Conservation (phyloP, 1,140 invertebrate genomes). For the Pogonomyrmex barbatus region DNA sequence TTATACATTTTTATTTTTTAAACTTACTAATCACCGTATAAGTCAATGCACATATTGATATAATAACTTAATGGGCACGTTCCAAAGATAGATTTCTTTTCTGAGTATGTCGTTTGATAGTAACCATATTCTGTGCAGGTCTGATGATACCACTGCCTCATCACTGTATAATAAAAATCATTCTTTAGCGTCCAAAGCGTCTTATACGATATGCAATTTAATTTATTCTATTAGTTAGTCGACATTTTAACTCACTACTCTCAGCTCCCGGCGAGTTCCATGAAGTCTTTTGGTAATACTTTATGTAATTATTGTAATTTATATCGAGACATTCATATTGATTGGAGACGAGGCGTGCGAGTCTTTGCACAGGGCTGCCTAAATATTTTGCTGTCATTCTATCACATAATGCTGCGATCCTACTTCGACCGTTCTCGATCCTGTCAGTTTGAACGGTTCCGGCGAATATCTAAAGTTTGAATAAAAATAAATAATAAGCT, state of each 20-base stretch:
- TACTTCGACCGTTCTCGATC: constrained; percentile 86
- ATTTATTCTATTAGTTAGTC: constrained; percentile 26
- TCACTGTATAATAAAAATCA: constrained; percentile 81
- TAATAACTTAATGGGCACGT: constrained; percentile 88
- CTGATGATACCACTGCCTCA: constrained; percentile 92
- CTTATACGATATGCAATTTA: neutral
- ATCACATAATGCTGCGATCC: constrained; percentile 86
- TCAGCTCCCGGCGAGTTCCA: constrained; percentile 50
- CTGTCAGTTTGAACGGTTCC: constrained; percentile 88
- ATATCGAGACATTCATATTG: constrained; percentile 31
- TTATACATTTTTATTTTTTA: neutral
- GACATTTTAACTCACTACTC: constrained; percentile 46
- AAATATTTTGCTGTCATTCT: constrained; percentile 84
- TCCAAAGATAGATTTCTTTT: constrained; percentile 89
- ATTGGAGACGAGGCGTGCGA: constrained; percentile 63
- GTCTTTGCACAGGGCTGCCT: constrained; percentile 73
- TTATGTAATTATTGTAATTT: constrained; percentile 67
- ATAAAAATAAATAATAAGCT: neutral
- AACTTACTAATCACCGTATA: constrained; percentile 87
- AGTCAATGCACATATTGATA: constrained; percentile 89
- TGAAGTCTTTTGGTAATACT: constrained; percentile 3
- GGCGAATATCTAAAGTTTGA: constrained; percentile 73
- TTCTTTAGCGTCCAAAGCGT: neutral
- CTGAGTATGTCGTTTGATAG: constrained; percentile 90
- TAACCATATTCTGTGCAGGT: constrained; percentile 95